Evolutionary conservation across 2,113 vertebrate species (phyloP).

Genomic region (Peromyscus leucopus): DNA sequence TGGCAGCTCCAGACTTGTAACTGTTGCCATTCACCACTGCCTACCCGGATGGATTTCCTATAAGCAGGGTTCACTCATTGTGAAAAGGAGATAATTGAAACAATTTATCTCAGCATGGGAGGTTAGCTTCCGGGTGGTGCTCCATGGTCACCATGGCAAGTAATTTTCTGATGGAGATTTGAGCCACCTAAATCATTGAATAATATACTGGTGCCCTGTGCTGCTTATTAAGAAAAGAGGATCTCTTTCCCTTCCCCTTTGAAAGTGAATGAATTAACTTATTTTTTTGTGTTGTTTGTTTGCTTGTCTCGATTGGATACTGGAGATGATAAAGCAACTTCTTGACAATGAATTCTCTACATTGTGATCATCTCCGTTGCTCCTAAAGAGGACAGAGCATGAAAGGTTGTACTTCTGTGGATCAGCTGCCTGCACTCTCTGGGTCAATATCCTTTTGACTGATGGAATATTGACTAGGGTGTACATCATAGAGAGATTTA

Average conservation of each 20-base stretch:
- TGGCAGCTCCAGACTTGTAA: constrained; percentile 62
- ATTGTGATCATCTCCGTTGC: neutral
- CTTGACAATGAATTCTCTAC: constrained; percentile 51
- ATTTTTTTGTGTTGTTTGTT: constrained; percentile 13
- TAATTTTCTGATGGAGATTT: constrained; percentile 78
- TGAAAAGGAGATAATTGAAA: constrained; percentile 87
- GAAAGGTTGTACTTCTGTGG: neutral
- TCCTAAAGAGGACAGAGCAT: neutral
- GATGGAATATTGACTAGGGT: constrained; percentile 32
- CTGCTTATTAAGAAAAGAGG: constrained; percentile 67
- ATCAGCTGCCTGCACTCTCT: neutral
- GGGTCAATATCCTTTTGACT: constrained; percentile 13
- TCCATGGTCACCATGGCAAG: constrained; percentile 76
- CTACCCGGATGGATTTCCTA: constrained; percentile 87
- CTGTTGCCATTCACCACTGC: constrained; percentile 81
- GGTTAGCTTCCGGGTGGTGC: constrained; percentile 77
- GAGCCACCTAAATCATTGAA: constrained; percentile 78
- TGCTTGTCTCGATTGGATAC: constrained; percentile 36
- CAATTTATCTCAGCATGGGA: constrained; percentile 81
- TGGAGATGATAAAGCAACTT: constrained; percentile 47
- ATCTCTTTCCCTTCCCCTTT: neutral
- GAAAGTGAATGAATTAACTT: constrained; percentile 21
- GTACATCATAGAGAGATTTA: constrained; percentile 61
- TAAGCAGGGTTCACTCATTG: constrained; percentile 85
- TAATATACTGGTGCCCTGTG: constrained; percentile 49